Evolutionary conservation across 2,113 vertebrate species (phyloP), one percentile per base, ranked within the genome.

Genomic region (Chaetorhynchus papuensis): DNA sequence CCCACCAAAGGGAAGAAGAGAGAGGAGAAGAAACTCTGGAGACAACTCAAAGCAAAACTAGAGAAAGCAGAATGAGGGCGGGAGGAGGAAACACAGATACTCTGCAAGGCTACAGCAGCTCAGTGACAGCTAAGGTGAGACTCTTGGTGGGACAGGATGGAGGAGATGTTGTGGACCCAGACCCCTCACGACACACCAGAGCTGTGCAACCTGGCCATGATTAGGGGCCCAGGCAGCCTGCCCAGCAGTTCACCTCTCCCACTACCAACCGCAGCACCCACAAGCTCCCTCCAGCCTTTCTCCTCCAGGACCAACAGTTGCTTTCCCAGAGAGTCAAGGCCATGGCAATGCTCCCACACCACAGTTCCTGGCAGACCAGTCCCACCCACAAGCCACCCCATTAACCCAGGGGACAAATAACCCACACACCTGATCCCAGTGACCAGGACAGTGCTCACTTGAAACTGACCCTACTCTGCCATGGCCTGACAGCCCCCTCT

Each of bases 31-130:
- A 86, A 91, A 92, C 75, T 47, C 22, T 59, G 71, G 59, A 94
- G 71, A 31, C 56, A 1, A 86, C 68, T 95, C 87, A 97, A 96
- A 97, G 52, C 94, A 97, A 95, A 96, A 96, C 96, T 83, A 95
- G 95, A 96, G 96, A 97, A 96, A 97, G 93, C 92, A 81, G 71
- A 91, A 61, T 13, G 54, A 90, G 68, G 61, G 84, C 0, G 0
- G 63, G 1, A 8, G 79, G 85, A 92, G 83, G 93, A 94, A 94
- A 94, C 5, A 4, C 16, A 77, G 33, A 88, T 28, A 44, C 63
- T 85, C 59, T 52, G 56, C 19, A 47, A 83, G 72, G 59, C 50
- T 77, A 27, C 33, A 66, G 57, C 45, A 74, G 33, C 65, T 88
- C 3, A 2, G 82, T 6, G 2, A 60, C 8, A 49, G 56, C 30